Percentiles rank a stretch among this genome's conserved stretches.
These are phyloP conservation scores for Scotopteryx bipunctaria DNA, from an alignment of 2,888 invertebrate species.

Conservation along the genomic window DNA sequence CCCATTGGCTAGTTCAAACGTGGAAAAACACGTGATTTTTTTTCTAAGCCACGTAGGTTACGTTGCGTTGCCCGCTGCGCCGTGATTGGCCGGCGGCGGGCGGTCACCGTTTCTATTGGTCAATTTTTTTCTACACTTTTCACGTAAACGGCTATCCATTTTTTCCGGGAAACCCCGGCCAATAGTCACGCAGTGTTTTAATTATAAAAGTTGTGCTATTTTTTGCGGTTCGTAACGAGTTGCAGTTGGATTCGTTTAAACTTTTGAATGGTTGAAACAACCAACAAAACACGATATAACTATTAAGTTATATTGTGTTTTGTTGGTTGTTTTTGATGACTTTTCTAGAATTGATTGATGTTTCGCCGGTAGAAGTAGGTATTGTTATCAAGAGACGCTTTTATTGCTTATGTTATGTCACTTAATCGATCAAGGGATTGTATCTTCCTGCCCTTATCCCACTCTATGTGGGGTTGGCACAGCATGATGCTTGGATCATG, in stretches of 20 bases:
- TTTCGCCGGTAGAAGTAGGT: no score
- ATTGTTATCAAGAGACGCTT: no score
- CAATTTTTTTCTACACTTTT: constrained; percentile 75
- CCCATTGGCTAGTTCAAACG: constrained; percentile 70
- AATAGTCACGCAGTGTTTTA: constrained; percentile 73
- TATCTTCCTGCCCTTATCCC: no score
- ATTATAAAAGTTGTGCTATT: constrained; percentile 72
- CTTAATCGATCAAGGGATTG: no score
- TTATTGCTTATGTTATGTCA: no score
- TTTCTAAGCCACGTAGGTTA: constrained; percentile 79
- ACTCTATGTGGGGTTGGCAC: no score
- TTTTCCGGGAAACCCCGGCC: constrained; percentile 72
- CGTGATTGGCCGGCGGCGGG: constrained; percentile 62
- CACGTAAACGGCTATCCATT: constrained; percentile 74
- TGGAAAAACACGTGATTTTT: constrained; percentile 80
- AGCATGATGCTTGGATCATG: no score
- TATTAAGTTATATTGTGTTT: no score
- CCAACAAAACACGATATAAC: no score
- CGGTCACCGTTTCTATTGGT: constrained; percentile 66
- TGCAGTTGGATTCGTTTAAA: constrained; percentile 34
- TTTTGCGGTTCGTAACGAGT: constrained; percentile 46
- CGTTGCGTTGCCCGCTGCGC: constrained; percentile 59
- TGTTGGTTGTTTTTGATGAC: no score
- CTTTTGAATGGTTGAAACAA: constrained; percentile 8
- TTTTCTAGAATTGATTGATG: no score